A percentile compares a stretch with the other conserved stretches of the same genome.
Evolutionary conservation across 2,797 vertebrate species (phyloP).

Genomic region (Myripristis murdjan): DNA sequence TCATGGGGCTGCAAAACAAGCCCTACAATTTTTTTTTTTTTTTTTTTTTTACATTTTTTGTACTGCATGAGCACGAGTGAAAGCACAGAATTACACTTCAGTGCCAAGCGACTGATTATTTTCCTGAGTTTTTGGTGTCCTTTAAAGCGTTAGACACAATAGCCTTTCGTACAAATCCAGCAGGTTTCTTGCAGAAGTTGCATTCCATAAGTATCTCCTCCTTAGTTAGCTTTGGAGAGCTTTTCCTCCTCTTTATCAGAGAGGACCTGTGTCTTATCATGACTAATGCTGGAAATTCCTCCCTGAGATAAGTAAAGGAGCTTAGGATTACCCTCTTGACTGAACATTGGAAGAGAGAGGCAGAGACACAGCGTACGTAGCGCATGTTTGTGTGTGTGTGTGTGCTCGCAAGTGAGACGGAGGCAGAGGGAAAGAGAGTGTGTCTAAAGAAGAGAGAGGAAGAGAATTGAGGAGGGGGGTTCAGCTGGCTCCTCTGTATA

Average conservation of each 20-base stretch:
- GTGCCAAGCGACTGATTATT: background rate
- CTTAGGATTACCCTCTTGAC: slow-evolving; percentile 88
- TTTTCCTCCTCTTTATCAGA: slow-evolving; percentile 79
- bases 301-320: slow-evolving; percentile 88
- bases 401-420: slow-evolving; percentile 14
- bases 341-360: slow-evolving; percentile 79
- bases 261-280: slow-evolving; percentile 85
- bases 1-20: background rate
- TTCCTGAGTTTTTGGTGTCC: background rate
- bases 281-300: slow-evolving; percentile 88
- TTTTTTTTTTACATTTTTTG: background rate
- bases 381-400: slow-evolving; percentile 57
- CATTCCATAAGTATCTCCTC: slow-evolving; percentile 81
- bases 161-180: slow-evolving; percentile 47
- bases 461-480: slow-evolving; percentile 68
- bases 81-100: background rate
- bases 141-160: slow-evolving; percentile 47
- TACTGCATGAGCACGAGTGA: background rate
- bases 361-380: slow-evolving; percentile 57
- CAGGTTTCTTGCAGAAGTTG: slow-evolving; percentile 70
- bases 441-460: slow-evolving; percentile 62
- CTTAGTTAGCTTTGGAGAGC: slow-evolving; percentile 83
- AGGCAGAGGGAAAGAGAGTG: slow-evolving; percentile 37
- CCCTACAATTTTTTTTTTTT: background rate
- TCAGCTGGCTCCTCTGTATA: slow-evolving; percentile 82